Base-by-base conservation (phyloP, 2,113 vertebrate species). In the Crypturellus undulatus region DNA sequence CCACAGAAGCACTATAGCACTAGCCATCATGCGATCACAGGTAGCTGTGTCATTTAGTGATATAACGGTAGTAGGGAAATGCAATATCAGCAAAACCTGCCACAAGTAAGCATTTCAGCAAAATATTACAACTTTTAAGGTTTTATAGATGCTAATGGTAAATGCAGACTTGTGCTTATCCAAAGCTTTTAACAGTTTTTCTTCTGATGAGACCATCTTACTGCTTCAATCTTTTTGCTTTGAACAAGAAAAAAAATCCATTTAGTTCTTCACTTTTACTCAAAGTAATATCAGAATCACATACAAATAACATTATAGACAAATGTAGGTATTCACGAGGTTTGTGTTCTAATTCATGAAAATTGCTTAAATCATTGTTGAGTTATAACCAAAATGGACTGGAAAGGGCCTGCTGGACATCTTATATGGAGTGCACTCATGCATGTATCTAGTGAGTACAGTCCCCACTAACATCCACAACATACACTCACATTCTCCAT, bases 1-100 rank as follows among this genome's bases (percentile, higher is more conserved):
- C 64, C 60, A 75, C 93, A 91, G 79, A 63, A 71, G 75, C 3
- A 67, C n/a, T 73, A 79, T 81, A 54, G 30, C 5, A 65, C 52
- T 81, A 96, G 93, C 87, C 94, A 65, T 76, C 59, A 43, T 38
- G 90, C 85, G 64, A 93, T 83, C 88, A 16, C 73, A 75, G 68
- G 64, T 56, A 81, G 51, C 47, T 80, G 16, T 11, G 21, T 60
- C 32, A 79, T 8, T 9, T 8, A 84, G 42, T 26, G 34, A 81
- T 40, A 1, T 1, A 78, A 65, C 6, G 62, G 77, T 38, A 73
- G 64, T 0, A 64, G n/a, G 88, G n/a, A 90, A 1, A 2, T 5
- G 77, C 89, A 79, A 25, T 1, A 78, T 79, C 89, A 92, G 84
- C 91, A 95, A 80, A 90, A 90, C 47, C 34, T 64, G 65, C 13